Percentiles rank a stretch among this genome's conserved stretches.
These are phyloP conservation scores for Indicator indicator DNA, from an alignment of 2,113 vertebrate species.

Conservation along the genomic window DNA sequence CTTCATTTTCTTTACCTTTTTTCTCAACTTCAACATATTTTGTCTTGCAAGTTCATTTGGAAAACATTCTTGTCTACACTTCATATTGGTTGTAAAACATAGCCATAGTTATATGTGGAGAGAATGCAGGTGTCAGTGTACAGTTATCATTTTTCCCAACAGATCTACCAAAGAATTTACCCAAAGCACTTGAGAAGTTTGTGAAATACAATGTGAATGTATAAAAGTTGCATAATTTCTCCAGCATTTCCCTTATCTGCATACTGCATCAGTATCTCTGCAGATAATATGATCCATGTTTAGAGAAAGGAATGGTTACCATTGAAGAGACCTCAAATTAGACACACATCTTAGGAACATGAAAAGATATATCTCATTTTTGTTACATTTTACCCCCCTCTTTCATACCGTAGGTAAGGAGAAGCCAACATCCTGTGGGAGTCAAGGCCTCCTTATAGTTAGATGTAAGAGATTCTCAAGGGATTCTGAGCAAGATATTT, in stretches of 20 bases:
- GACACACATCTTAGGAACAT: not conserved
- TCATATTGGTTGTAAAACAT: not conserved
- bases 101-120: accelerated
- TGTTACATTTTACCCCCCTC: not conserved
- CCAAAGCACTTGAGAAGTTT: not conserved
- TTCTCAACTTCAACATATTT: not conserved
- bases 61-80: not conserved
- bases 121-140: not conserved
- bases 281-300: not conserved
- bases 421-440: not conserved
- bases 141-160: not conserved
- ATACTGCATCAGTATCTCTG: not conserved
- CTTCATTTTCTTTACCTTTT: not conserved
- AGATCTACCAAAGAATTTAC: not conserved
- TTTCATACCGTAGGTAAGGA: not conserved
- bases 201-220: not conserved
- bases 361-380: not conserved
- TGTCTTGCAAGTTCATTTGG: not conserved
- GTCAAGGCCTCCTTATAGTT: not conserved
- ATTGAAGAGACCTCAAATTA: not conserved
- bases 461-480: not conserved
- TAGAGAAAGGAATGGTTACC: not conserved
- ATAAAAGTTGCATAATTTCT: not conserved
- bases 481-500: not conserved
- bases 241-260: not conserved